These are phyloP conservation scores for Tinea trinotella DNA, from an alignment of 2,888 invertebrate species.

Conservation along the genomic window DNA sequence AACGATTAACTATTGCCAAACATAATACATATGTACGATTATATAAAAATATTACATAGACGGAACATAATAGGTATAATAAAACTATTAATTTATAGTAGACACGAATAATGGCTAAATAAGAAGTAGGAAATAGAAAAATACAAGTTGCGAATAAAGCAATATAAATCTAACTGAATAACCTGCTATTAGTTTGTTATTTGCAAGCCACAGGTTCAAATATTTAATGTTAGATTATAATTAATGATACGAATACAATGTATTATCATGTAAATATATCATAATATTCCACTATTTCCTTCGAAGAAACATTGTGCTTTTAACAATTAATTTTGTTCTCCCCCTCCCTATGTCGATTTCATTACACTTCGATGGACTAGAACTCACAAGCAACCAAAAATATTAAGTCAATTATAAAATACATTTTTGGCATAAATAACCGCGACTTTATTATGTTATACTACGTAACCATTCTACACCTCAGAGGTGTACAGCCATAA, in stretches of 20 bases:
- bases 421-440: slow-evolving; percentile 10
- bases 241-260: neutral
- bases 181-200: slow-evolving; percentile 39
- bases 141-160: slow-evolving; percentile 8
- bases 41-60: slow-evolving; percentile 7
- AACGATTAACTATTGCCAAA: slow-evolving; percentile 3
- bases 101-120: neutral
- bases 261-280: neutral
- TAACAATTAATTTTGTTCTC: neutral
- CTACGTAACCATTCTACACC: no score
- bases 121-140: neutral
- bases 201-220: slow-evolving; percentile 63
- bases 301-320: neutral
- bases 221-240: slow-evolving; percentile 29
- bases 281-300: neutral
- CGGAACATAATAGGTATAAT: slow-evolving; percentile 15
- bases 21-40: neutral
- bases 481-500: no score
- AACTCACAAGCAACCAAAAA: slow-evolving; percentile 45
- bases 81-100: neutral
- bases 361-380: slow-evolving; percentile 58
- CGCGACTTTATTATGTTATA: neutral
- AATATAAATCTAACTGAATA: neutral
- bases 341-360: slow-evolving; percentile 34
- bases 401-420: slow-evolving; percentile 14